phyloP scores from a whole-genome alignment of 92 coral and sea anemone genomes.

The Desmophyllum pertusum region DNA sequence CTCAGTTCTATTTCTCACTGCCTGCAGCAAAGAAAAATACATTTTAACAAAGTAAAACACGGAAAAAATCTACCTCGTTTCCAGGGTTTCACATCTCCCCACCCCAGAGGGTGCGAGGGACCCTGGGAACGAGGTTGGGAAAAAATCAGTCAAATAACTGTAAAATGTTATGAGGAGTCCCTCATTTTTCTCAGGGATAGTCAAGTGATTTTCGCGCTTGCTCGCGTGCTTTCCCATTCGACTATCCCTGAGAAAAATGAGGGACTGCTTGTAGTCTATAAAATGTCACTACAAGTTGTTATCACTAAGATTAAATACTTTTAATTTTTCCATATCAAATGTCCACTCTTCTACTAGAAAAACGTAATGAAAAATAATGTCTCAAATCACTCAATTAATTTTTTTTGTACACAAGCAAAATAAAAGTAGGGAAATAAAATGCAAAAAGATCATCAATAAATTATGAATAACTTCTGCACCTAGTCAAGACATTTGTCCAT shows the following conservation, averaged over 20 bases:
- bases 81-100: too few relatives aligned
- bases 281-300: not conserved
- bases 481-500: too few relatives aligned
- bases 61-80: too few relatives aligned
- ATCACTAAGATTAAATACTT: not conserved
- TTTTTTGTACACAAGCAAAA: not conserved
- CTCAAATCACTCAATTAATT: not conserved
- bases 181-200: too few relatives aligned
- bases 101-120: too few relatives aligned
- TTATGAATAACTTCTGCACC: too few relatives aligned
- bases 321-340: not conserved
- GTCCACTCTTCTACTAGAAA: not conserved
- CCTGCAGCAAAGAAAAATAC: constrained; percentile 11
- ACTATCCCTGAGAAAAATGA: not conserved
- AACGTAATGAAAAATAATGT: not conserved
- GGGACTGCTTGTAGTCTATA: too few relatives aligned
- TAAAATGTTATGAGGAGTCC: too few relatives aligned
- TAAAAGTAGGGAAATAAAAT: not conserved
- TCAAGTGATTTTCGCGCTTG: not conserved
- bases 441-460: not conserved
- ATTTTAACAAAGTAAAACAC: not conserved
- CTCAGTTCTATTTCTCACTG: not conserved
- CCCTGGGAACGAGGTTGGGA: too few relatives aligned
- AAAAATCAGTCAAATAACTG: too few relatives aligned
- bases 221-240: not conserved